Base-by-base conservation (phyloP, 2,888 invertebrate genomes). In the Seladonia tumulorum region DNA sequence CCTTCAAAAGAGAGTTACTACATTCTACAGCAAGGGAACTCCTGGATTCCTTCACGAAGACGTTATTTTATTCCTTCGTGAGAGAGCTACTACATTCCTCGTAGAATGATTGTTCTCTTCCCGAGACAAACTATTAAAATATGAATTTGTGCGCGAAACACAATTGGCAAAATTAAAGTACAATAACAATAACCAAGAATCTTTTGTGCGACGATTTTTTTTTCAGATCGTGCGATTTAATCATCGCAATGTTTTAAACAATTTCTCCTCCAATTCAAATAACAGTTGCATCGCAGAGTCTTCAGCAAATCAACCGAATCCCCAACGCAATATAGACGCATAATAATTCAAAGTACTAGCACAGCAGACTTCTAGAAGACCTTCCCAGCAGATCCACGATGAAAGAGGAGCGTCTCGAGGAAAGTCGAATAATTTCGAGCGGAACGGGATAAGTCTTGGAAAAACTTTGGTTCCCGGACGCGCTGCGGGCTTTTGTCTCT, bases 401-500 rank as follows among this genome's bases (percentile, higher is more conserved):
- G 70, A 53, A 57, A 35, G 53, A 12, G 22, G 47, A 29, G 25
- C 68, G 53, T 57, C 25, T 25, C 60, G 42, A 29, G 47, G 45
- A 45, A 22, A 60, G 63, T 29, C 63, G 60, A 49, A 75, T 82
- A 75, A 71, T 71, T 82, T 57, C 47, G n/a, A 22, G 35, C 35
- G 42, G 63, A 53, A 66, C 22, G 76, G 57, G 66, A 76, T 83
- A 72, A 83, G 72, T 83, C 47, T 45, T 22, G 71, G 71, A 29
- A 39, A 76, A 83, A 83, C 66, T 72, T 83, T 76, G 63, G 29
- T n/a, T 60, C 63, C 18, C 45, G 57, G 22, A 16, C n/a, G 12
- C 35, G 53, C 8, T 0, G 22, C 35, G 35, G 49, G 45, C 68
- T 45, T 76, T 81, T 79, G 78, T 78, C 49, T 76, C 42, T 0